Evolutionary conservation across 2,113 vertebrate species (phyloP).

Genomic region (Saiga tatarica): DNA sequence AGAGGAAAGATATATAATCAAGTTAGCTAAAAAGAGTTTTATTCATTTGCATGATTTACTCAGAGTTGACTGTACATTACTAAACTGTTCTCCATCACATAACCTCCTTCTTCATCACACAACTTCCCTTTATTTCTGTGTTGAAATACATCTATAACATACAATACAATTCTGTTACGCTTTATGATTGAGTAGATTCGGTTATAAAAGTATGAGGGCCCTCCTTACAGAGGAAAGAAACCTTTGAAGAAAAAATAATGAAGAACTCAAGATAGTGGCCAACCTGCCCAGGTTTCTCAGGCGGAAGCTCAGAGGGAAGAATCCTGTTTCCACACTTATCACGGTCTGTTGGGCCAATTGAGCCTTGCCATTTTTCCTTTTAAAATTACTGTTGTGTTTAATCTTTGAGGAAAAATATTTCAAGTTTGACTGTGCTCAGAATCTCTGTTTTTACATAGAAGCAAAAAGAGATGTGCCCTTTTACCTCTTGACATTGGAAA

Average conservation of each 20-base stretch:
- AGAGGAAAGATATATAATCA: background rate
- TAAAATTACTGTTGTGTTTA: background rate
- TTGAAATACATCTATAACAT: background rate
- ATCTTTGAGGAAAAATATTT: background rate
- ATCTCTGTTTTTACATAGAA: background rate
- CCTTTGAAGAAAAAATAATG: background rate
- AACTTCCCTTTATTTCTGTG: background rate
- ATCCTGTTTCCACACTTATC: background rate
- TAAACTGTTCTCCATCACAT: background rate
- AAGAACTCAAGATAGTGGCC: background rate
- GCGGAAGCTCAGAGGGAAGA: background rate
- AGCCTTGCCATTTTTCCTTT: background rate
- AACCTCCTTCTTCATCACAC: background rate
- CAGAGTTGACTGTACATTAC: background rate
- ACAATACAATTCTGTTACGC: background rate
- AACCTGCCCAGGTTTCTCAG: background rate
- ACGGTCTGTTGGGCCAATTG: background rate
- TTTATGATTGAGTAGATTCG: background rate
- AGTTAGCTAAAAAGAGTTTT: conserved; percentile 18
- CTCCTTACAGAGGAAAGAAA: background rate
- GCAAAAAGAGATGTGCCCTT: background rate
- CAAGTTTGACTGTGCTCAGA: background rate
- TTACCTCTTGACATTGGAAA: background rate
- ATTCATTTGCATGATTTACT: conserved; percentile 18
- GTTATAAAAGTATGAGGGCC: background rate